Conservation (phyloP, 2,888 invertebrate genomes). For the Acrocyrtus sp. region DNA sequence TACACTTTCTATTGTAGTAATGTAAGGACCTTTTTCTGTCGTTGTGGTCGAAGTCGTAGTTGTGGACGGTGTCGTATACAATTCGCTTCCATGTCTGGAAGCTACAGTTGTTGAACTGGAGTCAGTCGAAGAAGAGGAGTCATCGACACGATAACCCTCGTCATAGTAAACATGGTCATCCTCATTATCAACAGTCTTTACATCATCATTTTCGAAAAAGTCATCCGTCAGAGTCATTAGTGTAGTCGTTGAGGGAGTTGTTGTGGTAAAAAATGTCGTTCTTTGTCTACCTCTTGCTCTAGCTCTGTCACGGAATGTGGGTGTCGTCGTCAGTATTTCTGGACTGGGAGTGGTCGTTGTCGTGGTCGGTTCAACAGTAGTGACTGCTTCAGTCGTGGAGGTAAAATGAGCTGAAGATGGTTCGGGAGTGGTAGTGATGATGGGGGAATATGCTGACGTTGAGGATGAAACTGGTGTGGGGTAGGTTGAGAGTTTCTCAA, state of each 20-base stretch:
- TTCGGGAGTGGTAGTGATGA: background rate
- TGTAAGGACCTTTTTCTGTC: background rate
- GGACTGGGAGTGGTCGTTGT: background rate
- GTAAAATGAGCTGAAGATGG: background rate
- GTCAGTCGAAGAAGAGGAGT: background rate
- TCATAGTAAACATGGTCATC: slow-evolving; percentile 16
- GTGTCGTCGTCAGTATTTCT: background rate
- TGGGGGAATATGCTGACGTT: background rate
- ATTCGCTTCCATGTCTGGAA: background rate
- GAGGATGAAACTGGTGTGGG: background rate
- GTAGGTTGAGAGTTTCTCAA: slow-evolving; percentile 4
- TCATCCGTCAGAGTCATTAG: slow-evolving; percentile 12
- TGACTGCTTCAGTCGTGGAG: slow-evolving; percentile 15
- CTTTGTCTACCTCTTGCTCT: slow-evolving; percentile 6
- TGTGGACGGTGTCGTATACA: background rate
- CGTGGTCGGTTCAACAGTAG: background rate
- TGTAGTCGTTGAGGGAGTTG: slow-evolving; percentile 13
- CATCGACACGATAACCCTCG: background rate
- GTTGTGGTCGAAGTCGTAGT: background rate
- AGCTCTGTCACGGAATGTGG: too few relatives aligned
- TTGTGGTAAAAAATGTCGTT: slow-evolving; percentile 10
- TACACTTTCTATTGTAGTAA: background rate
- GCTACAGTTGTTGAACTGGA: background rate
- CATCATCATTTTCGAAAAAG: slow-evolving; percentile 3
- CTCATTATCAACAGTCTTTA: background rate